Percentiles rank a stretch among this genome's conserved stretches.
These are phyloP conservation scores for Athrips mouffetella DNA, from an alignment of 2,888 invertebrate genomes.

Conservation along the genomic window DNA sequence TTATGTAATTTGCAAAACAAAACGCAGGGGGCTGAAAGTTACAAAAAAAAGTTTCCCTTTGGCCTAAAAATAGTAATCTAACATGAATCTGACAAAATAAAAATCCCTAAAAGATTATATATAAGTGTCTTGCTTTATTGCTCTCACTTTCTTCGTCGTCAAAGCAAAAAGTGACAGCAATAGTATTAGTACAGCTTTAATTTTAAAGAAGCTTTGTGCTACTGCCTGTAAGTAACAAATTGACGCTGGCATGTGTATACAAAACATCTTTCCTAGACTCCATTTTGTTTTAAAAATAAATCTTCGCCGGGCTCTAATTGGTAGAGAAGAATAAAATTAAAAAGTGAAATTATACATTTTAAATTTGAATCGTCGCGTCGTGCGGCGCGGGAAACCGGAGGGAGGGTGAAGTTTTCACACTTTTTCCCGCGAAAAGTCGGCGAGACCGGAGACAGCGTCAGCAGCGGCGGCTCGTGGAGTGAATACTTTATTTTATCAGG, in stretches of 20 bases:
- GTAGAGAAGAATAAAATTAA: constrained; percentile 24
- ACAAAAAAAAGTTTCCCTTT: background rate
- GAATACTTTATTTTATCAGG: background rate
- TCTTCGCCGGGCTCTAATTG: constrained; percentile 17
- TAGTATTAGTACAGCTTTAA: too few species aligned
- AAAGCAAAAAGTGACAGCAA: too few species aligned
- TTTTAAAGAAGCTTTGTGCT: too few species aligned
- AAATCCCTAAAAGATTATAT: too few species aligned
- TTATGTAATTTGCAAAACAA: background rate
- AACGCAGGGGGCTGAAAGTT: background rate
- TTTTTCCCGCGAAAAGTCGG: constrained; percentile 27
- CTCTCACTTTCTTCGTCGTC: too few species aligned
- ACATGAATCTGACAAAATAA: too few species aligned
- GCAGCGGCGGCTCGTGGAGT: background rate
- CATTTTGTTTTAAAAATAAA: constrained; percentile 8
- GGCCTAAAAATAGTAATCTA: too few species aligned
- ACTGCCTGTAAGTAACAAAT: too few species aligned
- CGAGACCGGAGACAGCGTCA: background rate
- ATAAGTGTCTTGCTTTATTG: too few species aligned
- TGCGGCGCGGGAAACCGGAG: constrained; percentile 11
- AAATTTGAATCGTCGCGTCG: constrained; percentile 25
- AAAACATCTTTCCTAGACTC: background rate
- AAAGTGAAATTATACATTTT: constrained; percentile 31
- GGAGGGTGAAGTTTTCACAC: constrained; percentile 32
- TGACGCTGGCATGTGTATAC: background rate